Evolutionary conservation across 2,888 invertebrate genomes (phyloP).

Genomic region (Caenorhabditis parvicauda): DNA sequence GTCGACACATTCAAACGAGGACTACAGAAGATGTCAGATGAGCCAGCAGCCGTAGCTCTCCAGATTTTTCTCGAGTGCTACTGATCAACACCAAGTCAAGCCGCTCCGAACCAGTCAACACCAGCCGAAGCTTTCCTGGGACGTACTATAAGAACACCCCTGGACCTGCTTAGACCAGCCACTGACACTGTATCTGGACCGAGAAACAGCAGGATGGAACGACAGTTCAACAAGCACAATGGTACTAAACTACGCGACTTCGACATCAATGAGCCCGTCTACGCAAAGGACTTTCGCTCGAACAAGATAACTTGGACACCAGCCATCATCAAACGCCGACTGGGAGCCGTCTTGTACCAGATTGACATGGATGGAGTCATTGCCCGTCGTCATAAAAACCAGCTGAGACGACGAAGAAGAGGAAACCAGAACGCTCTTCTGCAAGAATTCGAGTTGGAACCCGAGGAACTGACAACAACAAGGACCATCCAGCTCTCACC

Average conservation of each 20-base stretch:
- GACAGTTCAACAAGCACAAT: slow-evolving; percentile 14
- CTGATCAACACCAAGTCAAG: slow-evolving; percentile 11
- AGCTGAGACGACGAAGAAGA: too few species aligned
- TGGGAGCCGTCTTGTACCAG: too few species aligned
- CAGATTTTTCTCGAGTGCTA: slow-evolving; percentile 15
- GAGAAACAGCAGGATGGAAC: slow-evolving; percentile 1
- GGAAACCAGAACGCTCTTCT: too few species aligned
- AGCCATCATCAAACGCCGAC: neutral
- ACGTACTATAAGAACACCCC: slow-evolving; percentile 6
- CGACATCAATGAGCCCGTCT: slow-evolving; percentile 6
- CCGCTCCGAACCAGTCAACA: neutral
- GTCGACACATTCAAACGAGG: slow-evolving; percentile 43
- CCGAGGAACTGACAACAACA: too few species aligned
- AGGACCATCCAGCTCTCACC: too few species aligned
- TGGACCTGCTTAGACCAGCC: slow-evolving; percentile 7
- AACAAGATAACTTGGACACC: slow-evolving; percentile 5
- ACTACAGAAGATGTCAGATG: slow-evolving; percentile 6
- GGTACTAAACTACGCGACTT: slow-evolving; percentile 2
- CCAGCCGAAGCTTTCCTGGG: slow-evolving; percentile 29
- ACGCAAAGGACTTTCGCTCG: slow-evolving; percentile 6
- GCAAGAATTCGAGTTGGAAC: too few species aligned
- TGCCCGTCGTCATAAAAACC: too few species aligned
- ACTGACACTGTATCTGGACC: neutral
- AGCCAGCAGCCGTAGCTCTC: slow-evolving; percentile 5
- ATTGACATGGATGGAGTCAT: too few species aligned